Evolutionary conservation across 2,888 invertebrate genomes (phyloP).

Genomic region (Hoplodrina ambigua): DNA sequence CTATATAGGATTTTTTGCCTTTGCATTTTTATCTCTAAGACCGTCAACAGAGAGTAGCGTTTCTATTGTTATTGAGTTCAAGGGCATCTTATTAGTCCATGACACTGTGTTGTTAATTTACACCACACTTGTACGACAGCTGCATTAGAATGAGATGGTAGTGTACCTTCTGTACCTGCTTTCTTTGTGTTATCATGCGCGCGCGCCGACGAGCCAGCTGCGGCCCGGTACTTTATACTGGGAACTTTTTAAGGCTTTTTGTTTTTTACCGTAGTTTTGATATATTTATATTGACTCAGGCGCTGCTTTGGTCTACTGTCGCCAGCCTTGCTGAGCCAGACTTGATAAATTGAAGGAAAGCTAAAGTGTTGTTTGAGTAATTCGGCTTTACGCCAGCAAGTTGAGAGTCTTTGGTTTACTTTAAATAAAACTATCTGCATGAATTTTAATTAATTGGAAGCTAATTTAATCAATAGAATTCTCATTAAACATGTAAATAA

Average conservation of each 20-base stretch:
- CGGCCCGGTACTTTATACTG: slow-evolving; percentile 53
- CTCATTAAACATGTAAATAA: background rate
- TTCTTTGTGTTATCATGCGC: slow-evolving; percentile 25
- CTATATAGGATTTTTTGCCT: too few relatives aligned
- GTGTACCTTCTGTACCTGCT: slow-evolving; percentile 28
- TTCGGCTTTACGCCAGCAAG: too few relatives aligned
- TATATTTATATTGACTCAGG: slow-evolving; percentile 53
- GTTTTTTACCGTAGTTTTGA: slow-evolving; percentile 57
- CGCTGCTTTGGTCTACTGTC: slow-evolving; percentile 38
- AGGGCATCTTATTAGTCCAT: background rate
- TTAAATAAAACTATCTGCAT: background rate
- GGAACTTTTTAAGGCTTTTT: slow-evolving; percentile 60
- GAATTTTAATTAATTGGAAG: background rate
- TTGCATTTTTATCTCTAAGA: too few relatives aligned
- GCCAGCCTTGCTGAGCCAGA: background rate
- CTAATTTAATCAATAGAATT: background rate
- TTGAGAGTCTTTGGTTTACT: background rate
- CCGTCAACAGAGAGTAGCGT: too few relatives aligned
- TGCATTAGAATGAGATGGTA: background rate
- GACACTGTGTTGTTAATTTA: background rate
- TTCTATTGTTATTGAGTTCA: background rate
- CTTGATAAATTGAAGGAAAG: background rate
- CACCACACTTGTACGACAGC: slow-evolving; percentile 6
- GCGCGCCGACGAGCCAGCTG: slow-evolving; percentile 58
- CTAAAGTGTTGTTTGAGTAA: slow-evolving; percentile 1